Base-by-base conservation (phyloP, 92 coral and sea anemone species). In the Heliopora coerulea region DNA sequence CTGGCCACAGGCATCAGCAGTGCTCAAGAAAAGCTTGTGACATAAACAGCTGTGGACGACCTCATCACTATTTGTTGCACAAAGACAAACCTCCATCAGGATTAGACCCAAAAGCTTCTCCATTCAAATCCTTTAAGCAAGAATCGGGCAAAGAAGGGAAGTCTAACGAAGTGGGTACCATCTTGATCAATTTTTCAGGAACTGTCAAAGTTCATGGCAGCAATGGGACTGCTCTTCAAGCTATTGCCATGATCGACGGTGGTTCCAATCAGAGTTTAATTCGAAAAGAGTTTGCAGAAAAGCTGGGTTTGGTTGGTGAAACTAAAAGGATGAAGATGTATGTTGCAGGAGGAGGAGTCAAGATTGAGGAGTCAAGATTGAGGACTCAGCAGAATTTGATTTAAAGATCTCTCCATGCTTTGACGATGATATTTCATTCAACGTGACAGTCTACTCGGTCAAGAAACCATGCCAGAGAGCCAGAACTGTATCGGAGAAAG, bases 291-390 rank as follows among this genome's bases (percentile, higher is more conserved):
- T 50, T 50, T 33, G 69, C 72, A 0, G 72, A 65, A 24, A 65
- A 39, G n/a, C 72, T 65, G 1, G 72, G 72, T 2, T 23, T 65
- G 33, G 34, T 65, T 9, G 72, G 72, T 35, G 69, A 62, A 62
- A 33, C 69, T 1, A 62, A 62, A 61, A 29, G 40, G 39, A 61
- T 61, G 67, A 61, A 61, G 44, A 61, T 61, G 67, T 33, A 61
- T 29, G 67, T 61, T 26, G 67, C 67, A 34, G 67, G 67, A 14
- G 67, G 67, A 27, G 67, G 67, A 61, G 40, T 62, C 3, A 62
- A 28, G 39, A n/a, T n/a, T n/a, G n/a, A n/a, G n/a, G n/a, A n/a
- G n/a, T n/a, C n/a, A n/a, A n/a, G 49, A 40, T 62, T 62, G 69
- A 62, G 34, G 48, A 62, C 34, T 62, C 69, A 1, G 69, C 69